Evolutionary conservation across 2,113 vertebrate genomes (phyloP).

Genomic region (Opisthocomus hoazin): DNA sequence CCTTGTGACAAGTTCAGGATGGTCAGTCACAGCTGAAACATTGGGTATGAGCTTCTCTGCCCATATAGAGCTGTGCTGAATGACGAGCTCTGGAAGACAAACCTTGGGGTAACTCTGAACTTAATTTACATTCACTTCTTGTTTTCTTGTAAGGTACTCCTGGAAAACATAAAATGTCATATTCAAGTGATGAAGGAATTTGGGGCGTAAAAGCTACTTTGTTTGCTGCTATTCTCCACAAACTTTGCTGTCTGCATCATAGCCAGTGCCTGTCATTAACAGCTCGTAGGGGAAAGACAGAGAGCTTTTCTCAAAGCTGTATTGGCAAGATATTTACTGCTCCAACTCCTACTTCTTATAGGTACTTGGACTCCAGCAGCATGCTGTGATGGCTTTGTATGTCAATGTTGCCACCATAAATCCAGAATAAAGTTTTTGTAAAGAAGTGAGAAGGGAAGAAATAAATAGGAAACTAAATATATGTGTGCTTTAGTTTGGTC

Average conservation of each 20-base stretch:
- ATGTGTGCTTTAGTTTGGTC: not conserved
- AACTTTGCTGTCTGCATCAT: not conserved
- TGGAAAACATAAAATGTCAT: not conserved
- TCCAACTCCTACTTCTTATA: not conserved
- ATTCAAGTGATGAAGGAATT: not conserved
- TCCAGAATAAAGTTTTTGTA: not conserved
- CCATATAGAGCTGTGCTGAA: not conserved
- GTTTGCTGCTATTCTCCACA: not conserved
- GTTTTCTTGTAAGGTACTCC: not conserved
- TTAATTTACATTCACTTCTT: not conserved
- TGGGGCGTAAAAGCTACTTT: not conserved
- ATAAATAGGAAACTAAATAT: not conserved
- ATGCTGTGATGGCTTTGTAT: not conserved
- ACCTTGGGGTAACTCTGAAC: not conserved
- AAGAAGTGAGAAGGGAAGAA: not conserved
- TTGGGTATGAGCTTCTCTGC: not conserved
- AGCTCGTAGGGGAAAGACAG: not conserved
- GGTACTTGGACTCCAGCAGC: not conserved
- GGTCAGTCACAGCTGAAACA: not conserved
- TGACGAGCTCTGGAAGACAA: not conserved
- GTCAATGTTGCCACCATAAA: not conserved
- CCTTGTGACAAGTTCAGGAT: not conserved
- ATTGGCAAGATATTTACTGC: constrained; percentile 1
- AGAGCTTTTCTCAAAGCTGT: not conserved
- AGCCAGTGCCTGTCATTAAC: not conserved